phyloP scores from a whole-genome alignment of 2,888 invertebrate species.

The Sclerodermus sp. region DNA sequence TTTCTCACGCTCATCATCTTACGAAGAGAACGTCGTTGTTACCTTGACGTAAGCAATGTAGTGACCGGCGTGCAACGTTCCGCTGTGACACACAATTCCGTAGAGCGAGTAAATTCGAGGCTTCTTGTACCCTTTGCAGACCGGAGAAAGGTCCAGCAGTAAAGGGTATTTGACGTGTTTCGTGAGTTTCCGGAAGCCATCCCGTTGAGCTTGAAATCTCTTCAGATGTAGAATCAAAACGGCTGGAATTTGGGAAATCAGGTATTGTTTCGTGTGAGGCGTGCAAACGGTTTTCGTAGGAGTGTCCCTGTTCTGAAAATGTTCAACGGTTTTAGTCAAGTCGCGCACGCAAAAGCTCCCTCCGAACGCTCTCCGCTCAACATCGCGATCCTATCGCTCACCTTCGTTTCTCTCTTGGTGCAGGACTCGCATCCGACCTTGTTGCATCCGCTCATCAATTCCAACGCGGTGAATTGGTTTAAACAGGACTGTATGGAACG shows the following conservation, averaged over 20 bases:
- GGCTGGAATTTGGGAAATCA: constrained; percentile 89
- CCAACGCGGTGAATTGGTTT: constrained; percentile 88
- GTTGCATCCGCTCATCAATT: constrained; percentile 88
- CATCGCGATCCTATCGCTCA: constrained; percentile 22
- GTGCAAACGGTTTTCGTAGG: constrained; percentile 71
- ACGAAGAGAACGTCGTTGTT: neutral
- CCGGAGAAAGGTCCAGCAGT: constrained; percentile 85
- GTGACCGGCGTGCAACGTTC: constrained; percentile 85
- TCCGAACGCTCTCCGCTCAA: too few relatives aligned
- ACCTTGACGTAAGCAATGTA: constrained; percentile 96
- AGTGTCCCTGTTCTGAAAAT: constrained; percentile 55
- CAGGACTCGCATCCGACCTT: constrained; percentile 92
- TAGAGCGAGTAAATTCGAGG: constrained; percentile 81
- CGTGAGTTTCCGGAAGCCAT: constrained; percentile 77
- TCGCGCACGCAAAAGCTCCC: too few relatives aligned
- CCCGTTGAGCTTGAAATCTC: constrained; percentile 78
- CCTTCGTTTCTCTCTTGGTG: constrained; percentile 69
- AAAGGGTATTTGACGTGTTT: constrained; percentile 87
- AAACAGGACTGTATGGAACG: constrained; percentile 87
- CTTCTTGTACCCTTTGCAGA: constrained; percentile 71
- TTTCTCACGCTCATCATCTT: too few relatives aligned
- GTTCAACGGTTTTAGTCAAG: too few relatives aligned
- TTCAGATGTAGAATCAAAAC: constrained; percentile 94
- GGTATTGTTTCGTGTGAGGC: constrained; percentile 80
- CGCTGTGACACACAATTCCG: constrained; percentile 94